Evolutionary conservation across 2,797 vertebrate genomes (phyloP).

Genomic region (Lerista edwardsae): DNA sequence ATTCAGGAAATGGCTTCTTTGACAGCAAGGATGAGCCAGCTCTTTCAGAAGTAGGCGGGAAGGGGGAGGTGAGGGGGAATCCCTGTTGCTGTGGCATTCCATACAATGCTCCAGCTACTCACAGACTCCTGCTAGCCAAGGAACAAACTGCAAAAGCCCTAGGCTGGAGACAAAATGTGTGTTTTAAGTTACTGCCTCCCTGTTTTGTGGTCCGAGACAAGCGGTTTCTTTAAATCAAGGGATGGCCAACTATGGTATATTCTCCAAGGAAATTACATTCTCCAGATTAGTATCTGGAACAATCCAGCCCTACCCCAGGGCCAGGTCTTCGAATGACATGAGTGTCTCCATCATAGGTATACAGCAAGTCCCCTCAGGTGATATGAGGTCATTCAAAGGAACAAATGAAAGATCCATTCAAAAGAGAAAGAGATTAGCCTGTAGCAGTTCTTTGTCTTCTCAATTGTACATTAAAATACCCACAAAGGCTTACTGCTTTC

Average conservation of each 20-base stretch:
- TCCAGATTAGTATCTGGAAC: neutral
- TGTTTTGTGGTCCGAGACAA: neutral
- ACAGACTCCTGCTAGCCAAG: neutral
- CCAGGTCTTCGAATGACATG: neutral
- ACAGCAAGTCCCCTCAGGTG: neutral
- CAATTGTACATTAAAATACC: neutral
- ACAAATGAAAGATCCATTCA: neutral
- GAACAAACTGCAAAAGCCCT: conserved; percentile 1
- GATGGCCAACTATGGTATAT: neutral
- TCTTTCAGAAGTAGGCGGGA: conserved; percentile 37
- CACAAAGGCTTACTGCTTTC: neutral
- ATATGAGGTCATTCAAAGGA: too few species aligned
- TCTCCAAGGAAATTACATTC: neutral
- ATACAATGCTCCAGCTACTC: neutral
- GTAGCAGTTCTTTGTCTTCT: neutral
- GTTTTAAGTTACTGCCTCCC: neutral
- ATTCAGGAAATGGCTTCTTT: conserved; percentile 64
- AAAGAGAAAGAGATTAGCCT: neutral
- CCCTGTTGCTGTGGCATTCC: conserved; percentile 11
- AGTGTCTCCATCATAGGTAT: neutral
- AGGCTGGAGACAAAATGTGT: neutral
- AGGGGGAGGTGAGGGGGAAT: conserved; percentile 40
- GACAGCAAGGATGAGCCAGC: conserved; percentile 66
- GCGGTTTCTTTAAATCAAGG: neutral
- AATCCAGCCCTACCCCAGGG: neutral